A percentile compares a stretch with the other conserved stretches of the same genome.
These are phyloP conservation scores for Thysanoteuthis rhombus DNA, from an alignment of 2,888 invertebrate genomes.

Conservation along the genomic window DNA sequence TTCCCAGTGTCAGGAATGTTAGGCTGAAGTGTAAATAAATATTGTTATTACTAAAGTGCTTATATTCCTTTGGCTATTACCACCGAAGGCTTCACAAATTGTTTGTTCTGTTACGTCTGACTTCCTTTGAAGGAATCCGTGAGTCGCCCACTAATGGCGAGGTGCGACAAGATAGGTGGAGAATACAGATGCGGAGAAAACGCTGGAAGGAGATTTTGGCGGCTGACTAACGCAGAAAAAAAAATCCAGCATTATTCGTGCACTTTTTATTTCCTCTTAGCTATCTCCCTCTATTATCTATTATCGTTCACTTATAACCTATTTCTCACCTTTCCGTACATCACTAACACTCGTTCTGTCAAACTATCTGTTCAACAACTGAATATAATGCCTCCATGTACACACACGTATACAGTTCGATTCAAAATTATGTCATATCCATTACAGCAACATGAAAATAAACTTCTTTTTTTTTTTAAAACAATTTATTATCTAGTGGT, in stretches of 20 bases:
- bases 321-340: background rate
- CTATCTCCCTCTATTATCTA: background rate
- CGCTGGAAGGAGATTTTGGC: background rate
- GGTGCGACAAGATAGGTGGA: background rate
- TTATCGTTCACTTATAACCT: background rate
- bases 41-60: background rate
- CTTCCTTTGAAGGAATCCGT: background rate
- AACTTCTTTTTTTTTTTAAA: no score
- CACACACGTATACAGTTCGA: no score
- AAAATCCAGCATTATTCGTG: background rate
- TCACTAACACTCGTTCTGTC: no score
- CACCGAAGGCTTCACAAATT: background rate
- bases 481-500: no score
- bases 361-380: no score
- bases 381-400: no score
- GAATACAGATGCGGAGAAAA: background rate
- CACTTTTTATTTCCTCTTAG: background rate
- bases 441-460: no score
- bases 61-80: background rate
- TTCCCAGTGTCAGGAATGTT: background rate
- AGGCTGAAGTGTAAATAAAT: background rate
- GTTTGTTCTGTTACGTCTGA: background rate
- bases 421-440: no score
- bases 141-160: background rate
- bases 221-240: background rate